Percentiles rank a stretch among this genome's conserved stretches.
phyloP scores from a whole-genome alignment of 2,888 invertebrate species.

The Drosophila maculinotata region DNA sequence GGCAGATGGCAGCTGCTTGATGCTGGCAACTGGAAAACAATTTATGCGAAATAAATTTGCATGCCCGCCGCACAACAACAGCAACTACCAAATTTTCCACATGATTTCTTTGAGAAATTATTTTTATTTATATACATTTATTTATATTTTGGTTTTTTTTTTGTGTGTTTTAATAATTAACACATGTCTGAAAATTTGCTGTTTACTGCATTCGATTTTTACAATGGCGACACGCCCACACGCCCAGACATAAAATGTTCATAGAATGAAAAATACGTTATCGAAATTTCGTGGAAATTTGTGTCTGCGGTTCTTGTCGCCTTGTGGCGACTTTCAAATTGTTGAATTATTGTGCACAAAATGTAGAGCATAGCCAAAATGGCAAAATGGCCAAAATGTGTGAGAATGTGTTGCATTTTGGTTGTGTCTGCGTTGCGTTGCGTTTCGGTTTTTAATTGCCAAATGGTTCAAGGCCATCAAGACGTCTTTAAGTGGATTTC shows the following conservation, averaged over 20 bases:
- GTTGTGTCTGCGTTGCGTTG: conserved; percentile 32
- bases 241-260: conserved; percentile 35
- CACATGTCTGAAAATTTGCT: conserved; percentile 38
- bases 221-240: conserved; percentile 55
- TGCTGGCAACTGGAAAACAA: conserved; percentile 33
- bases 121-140: conserved; percentile 1
- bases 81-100: conserved; percentile 11
- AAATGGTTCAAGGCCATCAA: conserved; percentile 75
- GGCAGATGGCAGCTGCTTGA: conserved; percentile 38
- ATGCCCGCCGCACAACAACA: conserved; percentile 31
- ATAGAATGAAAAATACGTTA: conserved; percentile 13
- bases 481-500: conserved; percentile 68
- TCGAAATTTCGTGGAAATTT: conserved; percentile 33
- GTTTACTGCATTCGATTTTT: conserved; percentile 36
- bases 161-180: conserved; percentile 38
- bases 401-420: conserved; percentile 35
- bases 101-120: conserved; percentile 23
- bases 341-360: conserved; percentile 32
- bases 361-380: conserved; percentile 23
- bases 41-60: conserved; percentile 63
- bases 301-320: conserved; percentile 8
- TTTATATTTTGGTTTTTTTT: neutral
- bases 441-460: conserved; percentile 66
- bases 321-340: conserved; percentile 39
- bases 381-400: conserved; percentile 30